Evolutionary conservation across 2,888 invertebrate species (phyloP).

Genomic region (Lasioglossum oenotherae): DNA sequence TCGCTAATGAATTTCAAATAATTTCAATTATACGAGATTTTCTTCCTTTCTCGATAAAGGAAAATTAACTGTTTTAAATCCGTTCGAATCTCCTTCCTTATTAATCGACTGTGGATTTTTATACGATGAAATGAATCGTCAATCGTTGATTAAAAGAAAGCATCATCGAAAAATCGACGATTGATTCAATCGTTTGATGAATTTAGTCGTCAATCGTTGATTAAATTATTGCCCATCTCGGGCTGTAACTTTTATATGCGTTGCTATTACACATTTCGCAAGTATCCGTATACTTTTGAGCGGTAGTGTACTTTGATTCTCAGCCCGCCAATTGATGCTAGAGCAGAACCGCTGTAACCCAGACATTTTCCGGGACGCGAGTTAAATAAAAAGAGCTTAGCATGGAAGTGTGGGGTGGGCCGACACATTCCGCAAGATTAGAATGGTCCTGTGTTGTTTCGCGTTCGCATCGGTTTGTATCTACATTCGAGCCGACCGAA

Average conservation of each 20-base stretch:
- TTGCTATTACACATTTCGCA: no score
- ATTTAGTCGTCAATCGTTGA: no score
- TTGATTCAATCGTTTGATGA: no score
- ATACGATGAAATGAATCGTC: no score
- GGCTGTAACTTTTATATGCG: no score
- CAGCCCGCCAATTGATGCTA: neutral
- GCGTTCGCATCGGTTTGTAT: neutral
- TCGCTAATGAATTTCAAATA: neutral
- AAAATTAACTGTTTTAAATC: neutral
- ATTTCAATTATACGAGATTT: neutral
- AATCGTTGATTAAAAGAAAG: no score
- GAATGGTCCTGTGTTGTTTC: neutral
- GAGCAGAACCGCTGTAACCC: neutral
- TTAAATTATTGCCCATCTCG: no score
- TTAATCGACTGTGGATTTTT: no score
- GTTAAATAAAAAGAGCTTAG: conserved; percentile 7
- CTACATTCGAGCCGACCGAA: conserved; percentile 11
- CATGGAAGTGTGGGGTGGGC: neutral
- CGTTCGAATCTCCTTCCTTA: neutral
- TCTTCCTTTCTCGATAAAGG: neutral
- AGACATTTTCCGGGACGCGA: neutral
- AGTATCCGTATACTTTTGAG: no score
- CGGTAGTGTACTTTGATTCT: no score
- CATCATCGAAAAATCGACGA: no score
- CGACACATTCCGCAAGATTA: conserved; percentile 6